Evolutionary conservation across 2,888 invertebrate genomes (phyloP).

Genomic region (Lithophane ornitopus): DNA sequence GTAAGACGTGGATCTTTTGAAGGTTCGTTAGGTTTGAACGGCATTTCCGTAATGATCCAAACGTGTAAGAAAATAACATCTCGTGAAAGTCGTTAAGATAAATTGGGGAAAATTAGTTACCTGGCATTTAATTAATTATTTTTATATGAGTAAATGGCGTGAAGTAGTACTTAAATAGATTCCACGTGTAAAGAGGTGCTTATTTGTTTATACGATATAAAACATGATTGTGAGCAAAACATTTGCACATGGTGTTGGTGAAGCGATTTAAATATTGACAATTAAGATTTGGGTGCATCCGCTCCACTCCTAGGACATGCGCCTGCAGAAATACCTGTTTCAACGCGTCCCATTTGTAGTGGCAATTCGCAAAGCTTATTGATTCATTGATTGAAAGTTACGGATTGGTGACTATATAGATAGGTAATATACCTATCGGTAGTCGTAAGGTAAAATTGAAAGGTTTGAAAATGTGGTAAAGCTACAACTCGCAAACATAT

Average conservation of each 20-base stretch:
- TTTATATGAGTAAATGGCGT: conserved; percentile 8
- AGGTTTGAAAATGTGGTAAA: neutral
- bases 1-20: conserved; percentile 21
- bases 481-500: neutral
- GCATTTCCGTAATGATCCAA: conserved; percentile 11
- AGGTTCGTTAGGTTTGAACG: conserved; percentile 16
- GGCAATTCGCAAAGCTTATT: neutral
- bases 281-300: conserved; percentile 42
- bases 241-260: conserved; percentile 28
- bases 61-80: conserved; percentile 3
- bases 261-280: conserved; percentile 41
- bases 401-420: neutral
- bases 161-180: conserved; percentile 47
- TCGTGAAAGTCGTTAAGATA: neutral
- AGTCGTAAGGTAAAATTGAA: neutral
- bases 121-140: conserved; percentile 15
- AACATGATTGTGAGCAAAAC: conserved; percentile 45
- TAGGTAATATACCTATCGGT: neutral
- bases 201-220: conserved; percentile 50
- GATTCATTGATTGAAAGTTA: neutral
- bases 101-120: conserved; percentile 30
- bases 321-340: neutral
- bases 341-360: neutral
- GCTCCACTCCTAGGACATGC: conserved; percentile 9
- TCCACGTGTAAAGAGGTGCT: conserved; percentile 37